phyloP scores from a whole-genome alignment of 2,113 vertebrate species.

The Nesospiza acunhae region DNA sequence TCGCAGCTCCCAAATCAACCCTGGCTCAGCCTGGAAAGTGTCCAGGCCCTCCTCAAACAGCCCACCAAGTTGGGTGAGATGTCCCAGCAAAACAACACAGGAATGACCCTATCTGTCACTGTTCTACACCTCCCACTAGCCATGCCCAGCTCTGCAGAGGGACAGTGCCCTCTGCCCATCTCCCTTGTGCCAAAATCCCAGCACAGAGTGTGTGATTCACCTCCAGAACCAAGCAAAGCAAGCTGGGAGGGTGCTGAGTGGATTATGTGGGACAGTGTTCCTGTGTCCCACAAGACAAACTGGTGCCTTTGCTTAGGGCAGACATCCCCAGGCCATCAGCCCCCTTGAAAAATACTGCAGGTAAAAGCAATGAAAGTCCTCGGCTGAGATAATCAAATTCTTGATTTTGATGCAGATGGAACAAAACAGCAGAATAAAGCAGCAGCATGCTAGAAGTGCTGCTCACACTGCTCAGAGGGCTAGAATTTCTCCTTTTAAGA shows the following conservation, averaged over 20 bases:
- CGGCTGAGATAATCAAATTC: background rate
- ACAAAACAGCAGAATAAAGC: background rate
- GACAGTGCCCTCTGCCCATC: background rate
- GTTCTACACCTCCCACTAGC: background rate
- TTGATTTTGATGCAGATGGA: background rate
- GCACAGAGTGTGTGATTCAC: background rate
- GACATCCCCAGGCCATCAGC: background rate
- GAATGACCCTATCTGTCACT: background rate
- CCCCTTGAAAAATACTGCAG: background rate
- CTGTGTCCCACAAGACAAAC: background rate
- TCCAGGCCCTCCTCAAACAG: background rate
- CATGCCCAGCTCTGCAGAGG: background rate
- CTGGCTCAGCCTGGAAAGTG: background rate
- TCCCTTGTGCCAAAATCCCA: background rate
- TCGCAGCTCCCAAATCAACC: background rate
- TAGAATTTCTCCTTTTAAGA: background rate
- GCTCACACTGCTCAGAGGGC: background rate
- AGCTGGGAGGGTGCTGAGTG: rapidly evolving
- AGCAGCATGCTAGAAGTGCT: background rate
- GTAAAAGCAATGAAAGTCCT: background rate
- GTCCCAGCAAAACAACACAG: background rate
- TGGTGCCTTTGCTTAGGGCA: background rate
- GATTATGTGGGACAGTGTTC: background rate
- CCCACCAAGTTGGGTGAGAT: rapidly evolving
- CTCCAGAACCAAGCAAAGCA: background rate